Percentiles rank a stretch among this genome's conserved stretches.
Evolutionary conservation across 2,888 invertebrate genomes (phyloP).

Genomic region (Elysia crispata): DNA sequence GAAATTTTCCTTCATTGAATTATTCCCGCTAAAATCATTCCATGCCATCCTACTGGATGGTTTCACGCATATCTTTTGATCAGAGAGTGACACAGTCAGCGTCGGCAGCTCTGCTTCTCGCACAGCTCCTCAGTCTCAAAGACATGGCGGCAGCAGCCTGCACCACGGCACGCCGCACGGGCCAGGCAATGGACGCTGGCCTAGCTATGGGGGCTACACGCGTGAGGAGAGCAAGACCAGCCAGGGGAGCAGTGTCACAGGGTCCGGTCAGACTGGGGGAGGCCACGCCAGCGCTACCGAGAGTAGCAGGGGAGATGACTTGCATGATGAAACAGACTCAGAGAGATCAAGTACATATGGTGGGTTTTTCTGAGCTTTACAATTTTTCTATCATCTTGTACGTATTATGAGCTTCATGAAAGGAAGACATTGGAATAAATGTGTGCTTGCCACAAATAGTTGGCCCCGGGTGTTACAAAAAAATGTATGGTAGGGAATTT

Average conservation of each 20-base stretch:
- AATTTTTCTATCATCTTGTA: neutral
- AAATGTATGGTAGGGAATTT: no score
- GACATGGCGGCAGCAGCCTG: neutral
- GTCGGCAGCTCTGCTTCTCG: slow-evolving; percentile 60
- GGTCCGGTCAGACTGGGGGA: slow-evolving; percentile 57
- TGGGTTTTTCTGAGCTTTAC: slow-evolving; percentile 48
- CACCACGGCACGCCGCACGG: neutral
- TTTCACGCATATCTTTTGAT: neutral
- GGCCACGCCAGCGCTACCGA: slow-evolving; percentile 74
- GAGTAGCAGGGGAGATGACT: slow-evolving; percentile 71
- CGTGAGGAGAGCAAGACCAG: slow-evolving; percentile 67
- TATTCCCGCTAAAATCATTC: no score
- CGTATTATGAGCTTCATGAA: no score
- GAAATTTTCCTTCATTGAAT: no score
- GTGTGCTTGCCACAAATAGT: no score
- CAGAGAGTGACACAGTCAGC: slow-evolving; percentile 74
- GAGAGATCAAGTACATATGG: slow-evolving; percentile 61
- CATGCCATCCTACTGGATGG: no score
- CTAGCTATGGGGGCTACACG: slow-evolving; percentile 55
- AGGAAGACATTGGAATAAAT: no score
- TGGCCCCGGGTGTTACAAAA: no score
- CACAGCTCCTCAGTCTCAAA: slow-evolving; percentile 50
- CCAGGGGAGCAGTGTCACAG: slow-evolving; percentile 56
- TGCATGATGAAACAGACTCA: slow-evolving; percentile 70
- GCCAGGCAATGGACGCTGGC: slow-evolving; percentile 36